Evolutionary conservation across 2,888 invertebrate species (phyloP), one percentile per base, ranked within the genome.

Genomic region (Desoria tigrina): DNA sequence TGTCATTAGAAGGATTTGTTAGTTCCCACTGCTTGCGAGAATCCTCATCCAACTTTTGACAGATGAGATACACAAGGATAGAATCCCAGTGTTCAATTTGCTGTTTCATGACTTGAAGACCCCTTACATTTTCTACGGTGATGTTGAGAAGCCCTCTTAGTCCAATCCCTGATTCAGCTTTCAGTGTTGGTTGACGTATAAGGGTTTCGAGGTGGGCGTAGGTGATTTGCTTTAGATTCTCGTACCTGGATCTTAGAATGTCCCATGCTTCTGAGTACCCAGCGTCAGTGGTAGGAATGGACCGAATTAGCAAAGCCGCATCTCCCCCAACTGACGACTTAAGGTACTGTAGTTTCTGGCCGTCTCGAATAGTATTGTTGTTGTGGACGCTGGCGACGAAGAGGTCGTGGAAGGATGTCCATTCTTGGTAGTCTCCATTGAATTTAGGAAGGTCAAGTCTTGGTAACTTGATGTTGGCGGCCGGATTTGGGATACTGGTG

Each of bases 191-290:
- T 28, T 64, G 66, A 11, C 18, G 21, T 6, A 65, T 28, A 4
- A 69, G 32, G 16, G 55, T 49, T 23, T 53, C 39, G 21, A 69
- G n/a, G 2, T 55, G 16, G 2, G 65, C 1, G 26, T 61, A 63
- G 1, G 67, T 21, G 24, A 66, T 21, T n/a, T 67, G 65, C 9
- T 66, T 49, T 4, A 63, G 42, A n/a, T 69, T 65, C 3, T 69
- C 28, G 45, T 69, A 72, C 7, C 72, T 32, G 4, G 61, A 49
- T 18, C 27, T 14, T 0, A 72, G 32, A 1, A 39, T 39, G 1
- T 49, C 50, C 72, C 67, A 69, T 0, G 72, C 72, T 1, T 51
- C 50, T 16, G 54, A 54, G 49, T 67, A 72, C 18, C 66, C 69
- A 6, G 42, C 66, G 23, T 72, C 66, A 4, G 58, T 54, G 18